A percentile compares a stretch with the other conserved stretches of the same genome.
These are phyloP conservation scores for Orthosia gracilis DNA, from an alignment of 2,888 invertebrate species.

Conservation along the genomic window DNA sequence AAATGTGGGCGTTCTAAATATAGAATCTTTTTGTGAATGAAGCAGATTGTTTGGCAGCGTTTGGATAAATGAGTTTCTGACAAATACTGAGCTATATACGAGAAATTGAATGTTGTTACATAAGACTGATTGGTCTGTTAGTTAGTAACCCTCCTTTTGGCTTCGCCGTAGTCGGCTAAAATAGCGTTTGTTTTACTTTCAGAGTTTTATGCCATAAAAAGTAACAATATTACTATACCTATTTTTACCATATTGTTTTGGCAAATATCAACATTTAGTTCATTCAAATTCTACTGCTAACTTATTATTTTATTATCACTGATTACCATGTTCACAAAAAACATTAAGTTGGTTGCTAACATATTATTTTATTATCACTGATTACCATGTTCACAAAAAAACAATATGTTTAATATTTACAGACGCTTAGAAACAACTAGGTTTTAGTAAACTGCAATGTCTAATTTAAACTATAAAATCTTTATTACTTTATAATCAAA, in stretches of 20 bases:
- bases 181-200: neutral
- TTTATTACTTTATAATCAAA: slow-evolving; percentile 31
- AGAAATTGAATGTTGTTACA: neutral
- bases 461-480: slow-evolving; percentile 18
- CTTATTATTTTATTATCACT: no score
- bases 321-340: no score
- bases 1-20: neutral
- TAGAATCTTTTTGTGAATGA: slow-evolving; percentile 24
- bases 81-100: neutral
- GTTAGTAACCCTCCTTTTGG: neutral
- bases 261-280: no score
- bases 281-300: no score
- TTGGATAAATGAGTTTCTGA: slow-evolving; percentile 3
- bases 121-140: neutral
- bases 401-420: neutral
- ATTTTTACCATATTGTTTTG: neutral
- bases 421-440: neutral
- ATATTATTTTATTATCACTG: no score
- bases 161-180: no score
- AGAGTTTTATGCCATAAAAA: neutral
- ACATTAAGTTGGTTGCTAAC: no score
- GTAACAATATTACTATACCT: no score
- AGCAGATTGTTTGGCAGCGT: slow-evolving; percentile 23
- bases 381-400: no score
- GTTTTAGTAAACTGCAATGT: neutral